Evolutionary conservation across 2,113 vertebrate species (phyloP).

Genomic region (Vireo altiloquus): DNA sequence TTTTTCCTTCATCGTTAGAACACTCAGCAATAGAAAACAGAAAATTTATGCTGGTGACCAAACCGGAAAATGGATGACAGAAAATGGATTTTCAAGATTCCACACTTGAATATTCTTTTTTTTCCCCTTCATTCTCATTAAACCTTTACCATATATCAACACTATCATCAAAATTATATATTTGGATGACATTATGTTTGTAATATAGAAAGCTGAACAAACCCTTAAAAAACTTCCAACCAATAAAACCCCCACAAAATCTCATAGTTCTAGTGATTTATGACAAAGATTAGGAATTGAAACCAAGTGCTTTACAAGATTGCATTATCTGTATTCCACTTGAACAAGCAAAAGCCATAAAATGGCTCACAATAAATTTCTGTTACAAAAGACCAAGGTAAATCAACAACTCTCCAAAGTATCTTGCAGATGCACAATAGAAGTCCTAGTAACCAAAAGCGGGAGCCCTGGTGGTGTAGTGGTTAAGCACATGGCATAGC

Average conservation of each 20-base stretch:
- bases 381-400: background rate
- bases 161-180: background rate
- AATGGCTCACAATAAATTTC: background rate
- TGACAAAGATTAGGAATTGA: background rate
- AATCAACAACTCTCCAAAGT: background rate
- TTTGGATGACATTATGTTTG: background rate
- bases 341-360: constrained; percentile 24
- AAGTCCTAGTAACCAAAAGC: background rate
- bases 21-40: background rate
- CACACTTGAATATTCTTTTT: background rate
- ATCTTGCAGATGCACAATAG: background rate
- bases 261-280: background rate
- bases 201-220: background rate
- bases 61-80: background rate
- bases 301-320: background rate
- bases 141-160: background rate
- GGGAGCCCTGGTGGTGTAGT: too few relatives aligned
- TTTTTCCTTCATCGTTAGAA: background rate
- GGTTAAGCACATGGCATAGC: too few relatives aligned
- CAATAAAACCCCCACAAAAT: background rate
- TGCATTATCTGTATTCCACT: background rate
- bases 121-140: background rate
- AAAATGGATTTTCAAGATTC: background rate
- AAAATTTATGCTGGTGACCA: background rate
- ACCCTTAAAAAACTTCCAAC: background rate